These are phyloP conservation scores for Macrophya annulata DNA, from an alignment of 2,888 invertebrate species.

Conservation along the genomic window DNA sequence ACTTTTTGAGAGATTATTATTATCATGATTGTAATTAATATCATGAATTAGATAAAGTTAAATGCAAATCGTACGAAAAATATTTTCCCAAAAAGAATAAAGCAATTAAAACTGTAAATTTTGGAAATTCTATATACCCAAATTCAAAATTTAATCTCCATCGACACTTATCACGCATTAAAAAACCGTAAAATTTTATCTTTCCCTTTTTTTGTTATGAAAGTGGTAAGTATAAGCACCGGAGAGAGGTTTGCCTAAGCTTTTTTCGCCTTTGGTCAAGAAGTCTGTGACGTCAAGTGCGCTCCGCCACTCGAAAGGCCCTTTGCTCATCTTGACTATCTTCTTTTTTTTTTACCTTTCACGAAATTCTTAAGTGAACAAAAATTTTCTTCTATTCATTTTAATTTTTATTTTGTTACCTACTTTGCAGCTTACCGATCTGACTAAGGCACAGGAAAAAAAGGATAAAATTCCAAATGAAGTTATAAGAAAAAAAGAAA, in stretches of 20 bases:
- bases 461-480: neutral
- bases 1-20: too few relatives aligned
- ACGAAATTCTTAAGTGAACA: slow-evolving; percentile 18
- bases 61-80: too few relatives aligned
- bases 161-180: neutral
- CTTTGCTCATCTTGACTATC: neutral
- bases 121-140: neutral
- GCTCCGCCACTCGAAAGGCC: neutral
- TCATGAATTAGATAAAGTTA: too few relatives aligned
- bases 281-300: slow-evolving; percentile 20
- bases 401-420: neutral
- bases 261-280: slow-evolving; percentile 2
- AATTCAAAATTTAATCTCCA: neutral
- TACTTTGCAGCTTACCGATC: neutral
- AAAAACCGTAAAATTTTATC: neutral
- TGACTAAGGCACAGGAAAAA: neutral
- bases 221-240: neutral
- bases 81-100: neutral
- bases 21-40: too few relatives aligned
- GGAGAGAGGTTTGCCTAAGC: neutral
- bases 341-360: neutral
- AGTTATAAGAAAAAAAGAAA: neutral
- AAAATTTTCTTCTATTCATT: neutral
- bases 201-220: neutral
- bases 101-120: neutral